Evolutionary conservation across 2,797 vertebrate species (phyloP).

Genomic region (Pipistrellus nathusii): DNA sequence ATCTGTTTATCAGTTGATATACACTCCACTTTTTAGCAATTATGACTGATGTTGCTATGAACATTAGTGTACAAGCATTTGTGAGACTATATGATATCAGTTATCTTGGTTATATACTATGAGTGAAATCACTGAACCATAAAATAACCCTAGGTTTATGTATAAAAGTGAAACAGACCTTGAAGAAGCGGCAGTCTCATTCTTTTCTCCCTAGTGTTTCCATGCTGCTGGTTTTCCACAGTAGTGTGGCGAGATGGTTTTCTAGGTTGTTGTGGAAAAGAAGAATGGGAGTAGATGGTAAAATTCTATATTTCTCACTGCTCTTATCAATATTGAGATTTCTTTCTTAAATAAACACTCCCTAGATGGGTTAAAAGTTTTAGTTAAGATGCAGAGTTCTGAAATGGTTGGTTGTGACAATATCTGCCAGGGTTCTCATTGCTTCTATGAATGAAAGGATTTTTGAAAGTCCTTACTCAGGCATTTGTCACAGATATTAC

Average conservation of each 20-base stretch:
- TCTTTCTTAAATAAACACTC: slow-evolving; percentile 17
- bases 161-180: not conserved
- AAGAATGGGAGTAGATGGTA: not conserved
- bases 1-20: not conserved
- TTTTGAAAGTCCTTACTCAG: not conserved
- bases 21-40: not conserved
- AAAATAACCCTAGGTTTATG: not conserved
- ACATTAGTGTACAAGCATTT: not conserved
- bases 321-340: not conserved
- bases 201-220: not conserved
- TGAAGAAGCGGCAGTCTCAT: not conserved
- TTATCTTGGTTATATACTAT: not conserved
- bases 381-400: not conserved
- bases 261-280: not conserved
- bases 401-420: not conserved
- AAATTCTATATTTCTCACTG: not conserved
- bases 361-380: not conserved
- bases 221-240: not conserved
- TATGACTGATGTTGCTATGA: not conserved
- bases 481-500: not conserved
- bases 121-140: not conserved
- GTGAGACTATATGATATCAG: not conserved
- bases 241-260: not conserved
- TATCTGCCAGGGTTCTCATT: not conserved
- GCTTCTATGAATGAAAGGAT: not conserved